Base-by-base conservation (phyloP, 2,797 vertebrate genomes). In the Phataginus tetradactyla region DNA sequence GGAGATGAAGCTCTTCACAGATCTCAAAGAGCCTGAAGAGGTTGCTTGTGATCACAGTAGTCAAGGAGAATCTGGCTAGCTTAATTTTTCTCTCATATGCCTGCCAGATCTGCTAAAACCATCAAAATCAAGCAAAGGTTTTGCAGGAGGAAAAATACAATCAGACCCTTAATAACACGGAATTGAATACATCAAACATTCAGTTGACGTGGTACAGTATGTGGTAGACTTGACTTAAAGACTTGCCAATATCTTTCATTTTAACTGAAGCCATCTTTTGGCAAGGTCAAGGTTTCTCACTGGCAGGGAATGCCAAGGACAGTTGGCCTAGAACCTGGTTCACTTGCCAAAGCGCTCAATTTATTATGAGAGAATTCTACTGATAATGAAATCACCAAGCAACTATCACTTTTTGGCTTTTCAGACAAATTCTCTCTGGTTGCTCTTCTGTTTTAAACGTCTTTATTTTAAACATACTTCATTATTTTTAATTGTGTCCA, bases 401-500 rank as follows among this genome's bases (percentile, higher is more conserved):
- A 86, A 66, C n/a, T 57, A 86, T 90, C n/a, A 81, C 29, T 79
- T 91, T 83, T 78, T 72, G 69, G 4, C 34, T 94, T 85, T 80
- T 78, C 57, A 90, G 29, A 66, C 14, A 87, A 90, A 84, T 81
- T 84, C 27, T 94, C 63, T 32, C 34, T 63, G 74, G 71, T 32
- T 86, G n/a, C 15, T 90, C 83, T 79, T 71, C 92, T 78, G 32
- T 91, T 94, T 71, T 91, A 72, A 87, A 93, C 93, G 63, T 53
- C n/a, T 66, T 85, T 95, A 74, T 90, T 96, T 91, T 95, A 90
- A 94, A 78, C 21, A 77, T 77, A 69, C 3, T 45, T 42, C 78
- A 37, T 78, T 59, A 61, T 95, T 92, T 90, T 94, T 94, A 85
- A 93, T 90, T 92, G 83, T 81, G 39, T 63, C 17, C 87, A 91